Conservation (phyloP, 2,888 invertebrate genomes). For the Melitaea athalia region DNA sequence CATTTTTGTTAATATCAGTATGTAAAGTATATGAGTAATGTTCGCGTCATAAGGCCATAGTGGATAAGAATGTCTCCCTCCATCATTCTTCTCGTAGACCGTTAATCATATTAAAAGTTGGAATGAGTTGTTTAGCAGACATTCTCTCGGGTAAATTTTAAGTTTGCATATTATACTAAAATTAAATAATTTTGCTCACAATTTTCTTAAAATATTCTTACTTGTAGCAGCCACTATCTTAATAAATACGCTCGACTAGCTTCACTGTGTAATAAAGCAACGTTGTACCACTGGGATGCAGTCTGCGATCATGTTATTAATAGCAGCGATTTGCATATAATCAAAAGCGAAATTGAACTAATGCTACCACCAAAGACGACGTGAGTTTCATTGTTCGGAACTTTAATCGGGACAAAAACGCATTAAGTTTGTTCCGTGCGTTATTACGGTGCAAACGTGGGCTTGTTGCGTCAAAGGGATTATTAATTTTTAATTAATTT, state of each 20-base stretch:
- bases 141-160: constrained; percentile 18
- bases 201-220: background rate
- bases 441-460: constrained; percentile 12
- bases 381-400: constrained; percentile 18
- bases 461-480: background rate
- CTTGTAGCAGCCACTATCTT: background rate
- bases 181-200: background rate
- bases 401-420: constrained; percentile 22
- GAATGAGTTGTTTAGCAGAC: constrained; percentile 22
- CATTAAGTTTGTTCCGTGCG: background rate
- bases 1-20: constrained; percentile 8
- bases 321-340: constrained; percentile 66
- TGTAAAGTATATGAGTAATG: constrained; percentile 8
- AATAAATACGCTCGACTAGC: background rate
- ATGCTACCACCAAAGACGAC: constrained; percentile 9
- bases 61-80: constrained; percentile 19
- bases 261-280: constrained; percentile 3
- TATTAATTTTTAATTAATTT: constrained; percentile 18
- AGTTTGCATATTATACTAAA: constrained; percentile 7
- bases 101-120: constrained; percentile 32
- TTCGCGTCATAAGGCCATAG: constrained; percentile 7
- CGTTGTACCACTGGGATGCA: constrained; percentile 20
- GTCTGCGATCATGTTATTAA: constrained; percentile 53
- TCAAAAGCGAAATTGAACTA: constrained; percentile 62
- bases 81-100: constrained; percentile 18